A percentile compares a stretch with the other conserved stretches of the same genome.
Evolutionary conservation across 1,140 invertebrate genomes (phyloP).

Genomic region (Gyrodactylus bullatarudis): DNA sequence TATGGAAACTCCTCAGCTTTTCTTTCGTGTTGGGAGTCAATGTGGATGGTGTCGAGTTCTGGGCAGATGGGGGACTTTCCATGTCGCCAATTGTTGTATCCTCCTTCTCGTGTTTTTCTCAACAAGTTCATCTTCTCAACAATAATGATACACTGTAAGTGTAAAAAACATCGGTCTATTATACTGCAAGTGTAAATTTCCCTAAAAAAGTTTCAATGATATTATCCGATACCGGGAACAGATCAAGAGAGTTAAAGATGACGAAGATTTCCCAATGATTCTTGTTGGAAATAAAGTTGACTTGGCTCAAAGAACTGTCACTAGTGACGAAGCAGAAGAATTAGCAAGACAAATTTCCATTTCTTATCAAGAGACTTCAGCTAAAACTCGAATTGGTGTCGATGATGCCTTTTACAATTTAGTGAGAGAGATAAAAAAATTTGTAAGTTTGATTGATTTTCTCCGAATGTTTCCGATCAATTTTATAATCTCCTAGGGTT

Average conservation of each 20-base stretch:
- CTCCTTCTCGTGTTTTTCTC: no score
- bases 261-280: conserved; percentile 93
- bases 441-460: conserved; percentile 25
- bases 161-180: no score
- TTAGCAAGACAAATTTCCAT: conserved; percentile 77
- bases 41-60: no score
- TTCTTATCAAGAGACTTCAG: conserved; percentile 88
- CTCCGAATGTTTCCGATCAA: no score
- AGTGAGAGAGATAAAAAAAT: conserved; percentile 68
- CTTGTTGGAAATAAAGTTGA: conserved; percentile 98
- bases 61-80: no score
- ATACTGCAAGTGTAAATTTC: no score
- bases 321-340: conserved; percentile 51
- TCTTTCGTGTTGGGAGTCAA: no score
- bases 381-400: conserved; percentile 74
- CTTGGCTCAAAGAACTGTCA: conserved; percentile 49
- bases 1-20: no score
- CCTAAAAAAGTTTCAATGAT: conserved; percentile 97
- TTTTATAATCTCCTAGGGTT: no score
- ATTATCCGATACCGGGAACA: conserved; percentile 82
- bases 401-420: conserved; percentile 97
- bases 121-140: no score
- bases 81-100: no score
- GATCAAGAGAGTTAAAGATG: conserved; percentile 91
- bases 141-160: no score